Conservation (phyloP, 23 tunicate genomes). For the Halocynthia aurantium region DNA sequence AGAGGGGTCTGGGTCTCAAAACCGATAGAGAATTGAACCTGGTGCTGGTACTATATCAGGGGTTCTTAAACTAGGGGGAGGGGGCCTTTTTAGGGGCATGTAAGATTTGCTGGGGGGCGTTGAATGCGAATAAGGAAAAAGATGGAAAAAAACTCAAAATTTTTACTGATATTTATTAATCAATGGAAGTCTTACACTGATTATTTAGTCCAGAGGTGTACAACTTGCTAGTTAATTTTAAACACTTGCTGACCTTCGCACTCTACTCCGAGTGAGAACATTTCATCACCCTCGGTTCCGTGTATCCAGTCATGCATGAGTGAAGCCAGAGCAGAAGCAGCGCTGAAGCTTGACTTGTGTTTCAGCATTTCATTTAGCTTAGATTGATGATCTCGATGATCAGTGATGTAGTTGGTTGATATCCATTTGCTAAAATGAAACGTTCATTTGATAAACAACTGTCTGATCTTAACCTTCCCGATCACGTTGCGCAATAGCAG, state of each 20-base stretch:
- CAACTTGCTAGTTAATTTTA: neutral
- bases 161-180: too few species aligned
- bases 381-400: constrained; percentile 25
- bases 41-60: too few species aligned
- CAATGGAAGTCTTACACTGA: too few species aligned
- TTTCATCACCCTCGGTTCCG: constrained; percentile 47
- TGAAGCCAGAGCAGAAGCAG: constrained; percentile 64
- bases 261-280: constrained; percentile 62
- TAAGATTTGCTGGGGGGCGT: neutral
- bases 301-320: constrained; percentile 76
- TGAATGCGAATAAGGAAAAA: too few species aligned
- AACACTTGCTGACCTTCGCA: constrained; percentile 41
- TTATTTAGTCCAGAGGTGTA: too few species aligned
- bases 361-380: constrained; percentile 21
- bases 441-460: too few species aligned
- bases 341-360: constrained; percentile 51
- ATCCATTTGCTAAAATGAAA: constrained; percentile 73
- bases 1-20: constrained; percentile 51
- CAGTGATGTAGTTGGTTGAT: constrained; percentile 25
- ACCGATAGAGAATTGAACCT: too few species aligned
- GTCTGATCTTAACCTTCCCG: too few species aligned
- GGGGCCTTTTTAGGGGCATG: too few species aligned
- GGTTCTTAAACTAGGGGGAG: too few species aligned
- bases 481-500: too few species aligned
- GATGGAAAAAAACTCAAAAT: too few species aligned